Conservation (phyloP, 2,888 invertebrate species). For the Watsonalla binaria region DNA sequence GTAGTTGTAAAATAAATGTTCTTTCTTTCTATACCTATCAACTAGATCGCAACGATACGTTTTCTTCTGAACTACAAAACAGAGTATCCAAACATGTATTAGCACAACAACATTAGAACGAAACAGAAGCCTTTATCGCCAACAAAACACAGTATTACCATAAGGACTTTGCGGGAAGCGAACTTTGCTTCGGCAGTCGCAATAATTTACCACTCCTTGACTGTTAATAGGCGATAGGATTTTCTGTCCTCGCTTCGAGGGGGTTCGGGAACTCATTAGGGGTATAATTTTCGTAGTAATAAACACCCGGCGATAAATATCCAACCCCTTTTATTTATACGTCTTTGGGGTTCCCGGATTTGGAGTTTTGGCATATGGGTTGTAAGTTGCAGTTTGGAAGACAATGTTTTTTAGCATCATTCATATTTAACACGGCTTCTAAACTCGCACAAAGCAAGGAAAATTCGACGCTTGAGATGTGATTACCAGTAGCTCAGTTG, state of each 20-base stretch:
- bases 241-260: constrained; percentile 58
- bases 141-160: constrained; percentile 52
- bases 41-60: too few species aligned
- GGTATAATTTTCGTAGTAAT: constrained; percentile 76
- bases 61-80: too few species aligned
- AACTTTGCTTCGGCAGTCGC: constrained; percentile 39
- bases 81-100: background rate
- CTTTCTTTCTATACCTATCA: too few species aligned
- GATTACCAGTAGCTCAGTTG: too few species aligned
- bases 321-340: constrained; percentile 66
- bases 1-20: too few species aligned
- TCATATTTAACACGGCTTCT: too few species aligned
- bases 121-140: constrained; percentile 36
- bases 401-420: background rate
- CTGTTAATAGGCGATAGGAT: constrained; percentile 78
- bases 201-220: constrained; percentile 69
- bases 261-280: constrained; percentile 75
- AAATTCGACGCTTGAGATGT: too few species aligned
- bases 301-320: constrained; percentile 76
- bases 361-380: constrained; percentile 10
- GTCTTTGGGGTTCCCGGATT: constrained; percentile 38
- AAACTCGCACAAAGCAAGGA: too few species aligned
- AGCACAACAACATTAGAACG: constrained; percentile 4
- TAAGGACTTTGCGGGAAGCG: constrained; percentile 48
- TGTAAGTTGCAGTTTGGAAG: background rate